phyloP scores from a whole-genome alignment of 2,888 invertebrate species.

The Mactromeris polynyma region DNA sequence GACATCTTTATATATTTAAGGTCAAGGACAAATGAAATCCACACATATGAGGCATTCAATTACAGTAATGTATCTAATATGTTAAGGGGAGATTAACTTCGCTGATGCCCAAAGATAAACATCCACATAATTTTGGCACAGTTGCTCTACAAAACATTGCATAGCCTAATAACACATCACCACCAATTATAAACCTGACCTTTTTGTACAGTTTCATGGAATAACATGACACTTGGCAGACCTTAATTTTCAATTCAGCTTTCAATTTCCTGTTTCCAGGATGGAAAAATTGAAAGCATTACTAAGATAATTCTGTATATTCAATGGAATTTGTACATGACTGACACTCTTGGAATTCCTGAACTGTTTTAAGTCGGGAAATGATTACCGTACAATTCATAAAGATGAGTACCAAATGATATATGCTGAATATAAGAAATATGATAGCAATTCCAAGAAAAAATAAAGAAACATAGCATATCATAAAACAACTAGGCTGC shows the following conservation, averaged over 20 bases:
- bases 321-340: background rate
- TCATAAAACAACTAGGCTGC: too few species aligned
- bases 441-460: too few species aligned
- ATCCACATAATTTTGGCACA: too few species aligned
- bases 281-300: background rate
- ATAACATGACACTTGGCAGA: constrained; percentile 7
- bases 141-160: background rate
- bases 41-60: background rate
- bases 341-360: background rate
- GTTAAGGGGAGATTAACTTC: background rate
- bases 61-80: background rate
- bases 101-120: too few species aligned
- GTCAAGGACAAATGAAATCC: background rate
- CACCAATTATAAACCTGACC: background rate
- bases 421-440: too few species aligned
- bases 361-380: background rate
- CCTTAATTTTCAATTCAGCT: background rate
- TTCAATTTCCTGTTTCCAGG: constrained; percentile 7
- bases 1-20: background rate
- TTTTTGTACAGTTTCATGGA: background rate
- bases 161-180: background rate
- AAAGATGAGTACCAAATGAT: too few species aligned
- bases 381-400: background rate
- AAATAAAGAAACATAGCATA: too few species aligned
- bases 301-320: background rate